phyloP scores from a whole-genome alignment of 23 tunicate species.

The Phallusia fumigata region DNA sequence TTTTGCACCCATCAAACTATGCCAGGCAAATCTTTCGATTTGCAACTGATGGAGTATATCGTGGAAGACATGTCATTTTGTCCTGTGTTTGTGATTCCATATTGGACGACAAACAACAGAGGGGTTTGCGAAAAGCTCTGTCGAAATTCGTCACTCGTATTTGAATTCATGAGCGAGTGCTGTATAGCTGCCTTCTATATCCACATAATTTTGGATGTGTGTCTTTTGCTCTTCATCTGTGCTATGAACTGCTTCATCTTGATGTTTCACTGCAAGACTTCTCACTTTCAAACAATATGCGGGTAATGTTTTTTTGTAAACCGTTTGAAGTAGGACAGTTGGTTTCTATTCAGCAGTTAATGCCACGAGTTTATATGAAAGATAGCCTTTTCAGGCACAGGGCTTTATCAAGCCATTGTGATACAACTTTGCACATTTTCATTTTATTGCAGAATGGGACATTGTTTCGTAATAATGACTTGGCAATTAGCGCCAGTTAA shows the following conservation, averaged over 20 bases:
- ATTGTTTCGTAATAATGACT: too few relatives aligned
- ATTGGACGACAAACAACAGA: neutral
- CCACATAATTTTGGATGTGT: neutral
- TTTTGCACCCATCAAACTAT: neutral
- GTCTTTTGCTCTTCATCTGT: neutral
- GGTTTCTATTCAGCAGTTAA: too few relatives aligned
- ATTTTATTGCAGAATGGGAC: too few relatives aligned
- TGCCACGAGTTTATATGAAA: too few relatives aligned
- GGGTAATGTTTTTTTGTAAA: neutral
- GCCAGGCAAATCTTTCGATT: neutral
- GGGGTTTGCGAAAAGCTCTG: neutral
- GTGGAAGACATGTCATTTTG: neutral
- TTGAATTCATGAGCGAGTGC: neutral
- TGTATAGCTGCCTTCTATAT: neutral
- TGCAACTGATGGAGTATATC: neutral
- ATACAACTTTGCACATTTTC: too few relatives aligned
- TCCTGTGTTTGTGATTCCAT: neutral
- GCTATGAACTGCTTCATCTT: neutral
- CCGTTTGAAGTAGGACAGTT: too few relatives aligned
- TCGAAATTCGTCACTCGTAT: neutral
- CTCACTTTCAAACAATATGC: neutral
- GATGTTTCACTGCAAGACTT: neutral
- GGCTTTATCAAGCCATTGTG: too few relatives aligned
- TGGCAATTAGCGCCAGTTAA: too few relatives aligned
- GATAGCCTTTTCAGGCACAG: too few relatives aligned